Conservation (phyloP, 2,113 vertebrate genomes). For the Lasiurus cinereus region DNA sequence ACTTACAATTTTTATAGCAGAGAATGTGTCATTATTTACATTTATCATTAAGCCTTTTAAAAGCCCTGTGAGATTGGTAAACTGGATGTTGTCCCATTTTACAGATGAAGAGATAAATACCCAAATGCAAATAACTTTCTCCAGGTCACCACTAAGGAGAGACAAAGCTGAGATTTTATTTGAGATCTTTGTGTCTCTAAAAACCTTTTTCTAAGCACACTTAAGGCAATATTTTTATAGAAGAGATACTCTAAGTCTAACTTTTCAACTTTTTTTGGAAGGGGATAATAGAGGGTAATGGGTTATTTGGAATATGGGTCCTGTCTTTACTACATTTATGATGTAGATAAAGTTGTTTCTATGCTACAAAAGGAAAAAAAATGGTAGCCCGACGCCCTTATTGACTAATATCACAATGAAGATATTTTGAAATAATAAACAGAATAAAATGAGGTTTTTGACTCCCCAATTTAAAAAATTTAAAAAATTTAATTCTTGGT, state of each 20-base stretch:
- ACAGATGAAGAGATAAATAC: background rate
- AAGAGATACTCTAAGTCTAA: background rate
- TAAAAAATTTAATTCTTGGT: background rate
- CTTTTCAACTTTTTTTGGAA: background rate
- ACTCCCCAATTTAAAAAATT: background rate
- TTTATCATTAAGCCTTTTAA: background rate
- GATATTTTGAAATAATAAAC: background rate
- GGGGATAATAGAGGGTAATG: fast-evolving
- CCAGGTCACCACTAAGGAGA: background rate
- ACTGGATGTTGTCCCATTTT: background rate
- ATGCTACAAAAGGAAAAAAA: background rate
- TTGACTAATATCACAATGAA: background rate
- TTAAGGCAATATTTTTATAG: background rate
- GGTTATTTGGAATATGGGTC: background rate
- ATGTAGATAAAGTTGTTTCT: background rate
- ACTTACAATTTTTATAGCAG: background rate
- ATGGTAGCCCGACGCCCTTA: background rate
- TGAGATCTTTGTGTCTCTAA: background rate
- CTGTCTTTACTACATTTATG: background rate
- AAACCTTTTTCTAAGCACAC: background rate
- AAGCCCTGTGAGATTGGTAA: background rate
- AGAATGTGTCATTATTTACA: background rate
- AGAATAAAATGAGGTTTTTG: background rate
- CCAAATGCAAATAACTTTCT: background rate
- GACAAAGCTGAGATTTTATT: background rate